Evolutionary conservation across 2,113 vertebrate species (phyloP), one percentile per base, ranked within the genome.

Genomic region (Acanthisitta chloris): DNA sequence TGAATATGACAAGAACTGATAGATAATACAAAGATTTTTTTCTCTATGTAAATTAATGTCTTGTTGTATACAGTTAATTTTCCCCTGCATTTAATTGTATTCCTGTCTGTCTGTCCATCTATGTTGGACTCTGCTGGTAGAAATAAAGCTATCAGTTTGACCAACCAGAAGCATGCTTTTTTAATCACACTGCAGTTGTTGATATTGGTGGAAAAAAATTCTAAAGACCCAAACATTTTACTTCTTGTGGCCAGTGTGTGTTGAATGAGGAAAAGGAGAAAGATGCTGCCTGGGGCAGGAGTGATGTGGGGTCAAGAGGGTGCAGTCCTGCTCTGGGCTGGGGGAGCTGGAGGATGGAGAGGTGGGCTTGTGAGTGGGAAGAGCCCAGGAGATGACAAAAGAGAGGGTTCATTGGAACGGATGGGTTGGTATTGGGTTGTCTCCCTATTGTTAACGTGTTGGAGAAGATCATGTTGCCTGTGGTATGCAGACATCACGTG

Each of bases 1-100:
- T 76, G 38, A 91, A 46, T 59, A 55, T 57, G 88, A 76, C 55
- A 88, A 92, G 72, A 96, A 84, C 73, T 49, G 69, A 78, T 79
- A 83, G 78, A 69, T 66, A 86, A 78, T 81, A 88, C 64, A 96
- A 93, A 81, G 42, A 9, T 7, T 18, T 57, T 70, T 51, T 61
- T 66, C 48, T 19, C 81, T 76, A 15, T 67, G 45, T 46, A 83
- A 62, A 74, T 95, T 80, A 36, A 52, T 45, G 26, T 57, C 34
- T 52, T 83, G 28, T 95, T 97, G 96, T 97, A 95, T 95, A 96
- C 93, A 95, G 73, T 96, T 52, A 13, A 8, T 61, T 45, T 94
- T 58, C 91, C 72, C 84, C 86, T 96, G 51, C 90, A 81, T 95
- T 97, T 96, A 97, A 96, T 86, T 95, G 25, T 93, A 72, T 94